Conservation (phyloP, 2,797 vertebrate species). For the Hyperoplus immaculatus region DNA sequence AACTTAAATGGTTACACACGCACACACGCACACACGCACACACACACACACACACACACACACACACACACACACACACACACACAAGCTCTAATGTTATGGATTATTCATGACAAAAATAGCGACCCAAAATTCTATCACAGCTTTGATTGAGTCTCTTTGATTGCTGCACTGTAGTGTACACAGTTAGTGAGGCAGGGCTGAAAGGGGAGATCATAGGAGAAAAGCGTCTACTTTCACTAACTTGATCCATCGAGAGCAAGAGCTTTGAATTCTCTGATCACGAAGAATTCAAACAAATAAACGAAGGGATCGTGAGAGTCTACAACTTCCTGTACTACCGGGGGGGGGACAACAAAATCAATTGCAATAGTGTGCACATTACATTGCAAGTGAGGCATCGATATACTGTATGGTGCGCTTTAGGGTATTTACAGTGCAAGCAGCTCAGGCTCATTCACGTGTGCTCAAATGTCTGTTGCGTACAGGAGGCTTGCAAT, state of each 20-base stretch:
- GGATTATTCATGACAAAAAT: conserved; percentile 26
- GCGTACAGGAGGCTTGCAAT: conserved; percentile 34
- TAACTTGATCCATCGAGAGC: conserved; percentile 14
- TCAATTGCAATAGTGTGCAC: conserved; percentile 29
- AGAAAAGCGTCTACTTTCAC: conserved; percentile 30
- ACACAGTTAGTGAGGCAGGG: conserved; percentile 27
- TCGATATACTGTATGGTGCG: conserved; percentile 42
- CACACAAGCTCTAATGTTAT: conserved; percentile 12
- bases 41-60: not conserved
- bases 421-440: conserved; percentile 63
- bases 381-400: conserved; percentile 41
- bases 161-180: conserved; percentile 51
- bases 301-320: conserved; percentile 3
- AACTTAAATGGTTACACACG: not conserved
- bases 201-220: conserved; percentile 23
- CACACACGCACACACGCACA: not conserved
- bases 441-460: conserved; percentile 37
- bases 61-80: not conserved
- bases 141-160: conserved; percentile 70
- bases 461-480: conserved; percentile 14
- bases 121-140: conserved; percentile 41
- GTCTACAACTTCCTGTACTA: conserved; percentile 19
- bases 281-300: conserved; percentile 11
- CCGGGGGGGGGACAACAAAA: conserved; percentile 21
- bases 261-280: conserved; percentile 38